Conservation (phyloP, 1,140 invertebrate species). For the Agrilus planipennis region DNA sequence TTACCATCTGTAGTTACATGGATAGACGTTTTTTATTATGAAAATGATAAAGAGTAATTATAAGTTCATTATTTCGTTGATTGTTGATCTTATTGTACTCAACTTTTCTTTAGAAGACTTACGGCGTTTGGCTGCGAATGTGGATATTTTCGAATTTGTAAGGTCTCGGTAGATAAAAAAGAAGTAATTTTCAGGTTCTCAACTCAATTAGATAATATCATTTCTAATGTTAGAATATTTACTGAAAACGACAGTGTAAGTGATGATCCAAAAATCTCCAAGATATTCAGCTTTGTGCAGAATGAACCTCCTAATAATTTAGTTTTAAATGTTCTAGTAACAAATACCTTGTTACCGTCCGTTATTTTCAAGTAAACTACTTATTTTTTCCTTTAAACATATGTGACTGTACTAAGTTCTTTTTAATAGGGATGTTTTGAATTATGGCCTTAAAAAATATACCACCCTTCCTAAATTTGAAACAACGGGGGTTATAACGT, state of each 20-base stretch:
- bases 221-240: constrained; percentile 46
- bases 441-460: constrained; percentile 41
- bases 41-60: constrained; percentile 37
- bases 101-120: constrained; percentile 37
- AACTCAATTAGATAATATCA: constrained; percentile 45
- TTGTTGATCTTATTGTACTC: constrained; percentile 8
- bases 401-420: not conserved
- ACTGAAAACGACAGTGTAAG: constrained; percentile 30
- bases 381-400: constrained; percentile 1
- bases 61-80: constrained; percentile 8
- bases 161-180: constrained; percentile 39
- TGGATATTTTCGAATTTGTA: constrained; percentile 44
- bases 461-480: constrained; percentile 41
- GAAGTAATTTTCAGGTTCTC: constrained; percentile 39
- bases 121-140: constrained; percentile 52
- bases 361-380: constrained; percentile 45
- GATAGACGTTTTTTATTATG: constrained; percentile 46
- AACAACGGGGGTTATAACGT: constrained; percentile 43
- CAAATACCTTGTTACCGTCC: constrained; percentile 43
- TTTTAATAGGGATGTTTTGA: constrained; percentile 44
- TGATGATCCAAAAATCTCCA: too few relatives aligned
- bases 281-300: constrained; percentile 3
- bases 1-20: constrained; percentile 46
- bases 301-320: constrained; percentile 13
- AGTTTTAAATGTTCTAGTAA: constrained; percentile 44